A percentile compares a stretch with the other conserved stretches of the same genome.
These are phyloP conservation scores for Agonopterix subpropinquella DNA, from an alignment of 2,888 invertebrate genomes.

Conservation along the genomic window DNA sequence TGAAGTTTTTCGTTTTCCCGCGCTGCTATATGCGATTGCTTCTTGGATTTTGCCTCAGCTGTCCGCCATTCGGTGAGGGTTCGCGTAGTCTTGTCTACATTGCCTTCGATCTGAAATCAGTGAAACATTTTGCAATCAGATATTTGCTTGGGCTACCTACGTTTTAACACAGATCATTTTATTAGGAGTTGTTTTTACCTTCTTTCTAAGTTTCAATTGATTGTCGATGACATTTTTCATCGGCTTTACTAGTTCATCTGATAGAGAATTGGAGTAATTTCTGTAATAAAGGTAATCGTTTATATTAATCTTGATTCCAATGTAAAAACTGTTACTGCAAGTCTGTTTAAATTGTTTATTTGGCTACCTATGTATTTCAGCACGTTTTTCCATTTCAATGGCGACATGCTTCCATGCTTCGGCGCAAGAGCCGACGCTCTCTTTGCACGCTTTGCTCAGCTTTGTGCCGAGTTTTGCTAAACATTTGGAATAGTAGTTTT, in stretches of 20 bases:
- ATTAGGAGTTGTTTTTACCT: slow-evolving; percentile 51
- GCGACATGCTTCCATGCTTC: slow-evolving; percentile 95
- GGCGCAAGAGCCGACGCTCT: slow-evolving; percentile 85
- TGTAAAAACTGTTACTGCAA: neutral
- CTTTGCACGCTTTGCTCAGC: slow-evolving; percentile 87
- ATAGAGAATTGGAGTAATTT: slow-evolving; percentile 84
- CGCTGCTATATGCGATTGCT: slow-evolving; percentile 89
- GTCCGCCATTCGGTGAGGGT: slow-evolving; percentile 89
- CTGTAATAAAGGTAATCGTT: slow-evolving; percentile 46
- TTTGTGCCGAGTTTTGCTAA: slow-evolving; percentile 91
- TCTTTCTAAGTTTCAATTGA: slow-evolving; percentile 82
- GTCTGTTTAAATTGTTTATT: neutral
- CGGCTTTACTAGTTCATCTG: slow-evolving; percentile 94
- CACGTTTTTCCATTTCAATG: slow-evolving; percentile 93
- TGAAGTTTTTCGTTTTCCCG: slow-evolving; percentile 95
- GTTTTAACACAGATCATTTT: neutral
- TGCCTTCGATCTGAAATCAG: slow-evolving; percentile 77
- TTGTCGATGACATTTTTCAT: slow-evolving; percentile 83
- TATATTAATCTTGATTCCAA: neutral
- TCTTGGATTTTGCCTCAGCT: slow-evolving; percentile 92
- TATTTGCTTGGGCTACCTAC: too few relatives aligned
- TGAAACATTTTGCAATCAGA: too few relatives aligned
- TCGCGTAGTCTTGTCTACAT: slow-evolving; percentile 90
- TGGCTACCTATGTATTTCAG: slow-evolving; percentile 87
- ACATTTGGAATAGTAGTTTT: slow-evolving; percentile 93